phyloP scores from a whole-genome alignment of 2,797 vertebrate genomes.

The Nothura maculosa region DNA sequence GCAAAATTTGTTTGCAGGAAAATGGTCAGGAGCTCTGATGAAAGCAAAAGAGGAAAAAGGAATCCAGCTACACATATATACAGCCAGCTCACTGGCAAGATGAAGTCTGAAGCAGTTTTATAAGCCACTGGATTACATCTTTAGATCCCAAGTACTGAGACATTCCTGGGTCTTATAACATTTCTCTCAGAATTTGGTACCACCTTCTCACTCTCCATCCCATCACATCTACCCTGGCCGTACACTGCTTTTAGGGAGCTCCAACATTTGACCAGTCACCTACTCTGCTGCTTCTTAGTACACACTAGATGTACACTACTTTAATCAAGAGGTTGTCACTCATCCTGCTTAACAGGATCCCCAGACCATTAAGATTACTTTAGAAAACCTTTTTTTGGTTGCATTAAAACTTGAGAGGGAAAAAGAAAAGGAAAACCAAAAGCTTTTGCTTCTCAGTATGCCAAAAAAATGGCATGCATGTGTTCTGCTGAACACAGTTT shows the following conservation, averaged over 20 bases:
- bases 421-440: background rate
- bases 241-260: background rate
- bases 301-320: background rate
- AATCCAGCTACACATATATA: background rate
- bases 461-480: background rate
- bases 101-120: background rate
- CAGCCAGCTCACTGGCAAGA: background rate
- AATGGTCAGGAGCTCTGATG: background rate
- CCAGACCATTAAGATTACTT: background rate
- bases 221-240: background rate
- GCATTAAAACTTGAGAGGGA: accelerated
- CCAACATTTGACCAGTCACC: background rate
- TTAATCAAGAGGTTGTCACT: background rate
- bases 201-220: background rate
- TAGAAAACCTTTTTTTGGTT: background rate
- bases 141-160: background rate
- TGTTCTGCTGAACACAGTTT: background rate
- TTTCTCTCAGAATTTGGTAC: background rate
- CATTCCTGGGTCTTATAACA: background rate
- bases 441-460: background rate
- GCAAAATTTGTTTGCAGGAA: background rate
- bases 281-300: background rate
- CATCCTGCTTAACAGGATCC: background rate
- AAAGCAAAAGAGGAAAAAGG: background rate
- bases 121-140: background rate